Evolutionary conservation across 2,888 invertebrate genomes (phyloP), one percentile per base, ranked within the genome.

Genomic region (Eupithecia exiguata): DNA sequence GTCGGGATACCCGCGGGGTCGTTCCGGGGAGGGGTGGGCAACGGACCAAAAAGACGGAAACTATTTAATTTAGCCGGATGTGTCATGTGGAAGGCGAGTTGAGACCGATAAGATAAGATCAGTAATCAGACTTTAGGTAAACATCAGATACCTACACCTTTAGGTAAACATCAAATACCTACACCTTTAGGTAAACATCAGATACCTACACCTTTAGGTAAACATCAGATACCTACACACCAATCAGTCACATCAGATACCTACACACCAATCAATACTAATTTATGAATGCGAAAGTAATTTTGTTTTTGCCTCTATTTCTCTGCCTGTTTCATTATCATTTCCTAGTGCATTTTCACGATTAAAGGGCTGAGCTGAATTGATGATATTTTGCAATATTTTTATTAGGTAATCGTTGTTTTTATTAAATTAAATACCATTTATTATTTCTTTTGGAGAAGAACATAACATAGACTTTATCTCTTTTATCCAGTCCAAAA

Each of bases 1-100:
- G 78, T 72, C 69, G 72, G 79, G 78, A 74, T 78, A 75, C 78
- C 78, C 77, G 67, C 58, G 74, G 78, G 78, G 77, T 79, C 77
- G 79, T 73, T 74, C 70, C 10, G n/a, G 66, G 0, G 40, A 72
- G 72, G n/a, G 72, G 9, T 46, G 68, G 40, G 40, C 38, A 12
- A 35, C 25, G 2, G 25, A 63, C 2, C 30, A 46, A 63, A 68
- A 53, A 72, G 43, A 12, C 72, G 75, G 70, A 72, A n/a, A 18
- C 46, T 53, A 25, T 63, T 30, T 0, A 53, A 30, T 14, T 30
- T 25, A 38, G 61, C 61, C 67, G 66, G 40, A 66, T 25, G 14
- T 12, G 6, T 46, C 2, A 49, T 7, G 53, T 53, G 10, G 21
- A 12, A 1, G n/a, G 21, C 21, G 10, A 5, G 21, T 53, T n/a